Evolutionary conservation across 2,113 vertebrate species (phyloP).

Genomic region (Antechinus stuartii): DNA sequence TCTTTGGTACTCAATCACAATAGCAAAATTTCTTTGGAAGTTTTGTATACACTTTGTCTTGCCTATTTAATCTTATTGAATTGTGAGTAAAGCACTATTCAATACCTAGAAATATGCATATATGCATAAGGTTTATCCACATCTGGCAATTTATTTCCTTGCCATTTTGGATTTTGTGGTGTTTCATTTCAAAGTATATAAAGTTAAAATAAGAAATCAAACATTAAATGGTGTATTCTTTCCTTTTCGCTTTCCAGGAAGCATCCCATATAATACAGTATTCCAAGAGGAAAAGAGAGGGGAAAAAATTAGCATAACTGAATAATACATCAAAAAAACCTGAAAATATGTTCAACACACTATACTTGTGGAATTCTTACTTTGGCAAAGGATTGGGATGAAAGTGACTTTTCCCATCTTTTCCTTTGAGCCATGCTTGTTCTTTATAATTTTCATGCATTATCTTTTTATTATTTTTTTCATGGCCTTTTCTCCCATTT

Average conservation of each 20-base stretch:
- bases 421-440: neutral
- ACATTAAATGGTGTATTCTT: neutral
- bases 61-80: neutral
- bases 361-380: neutral
- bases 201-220: slow-evolving; percentile 56
- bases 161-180: slow-evolving; percentile 22
- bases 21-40: neutral
- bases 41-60: slow-evolving; percentile 41
- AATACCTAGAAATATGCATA: neutral
- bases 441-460: neutral
- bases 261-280: neutral
- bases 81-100: neutral
- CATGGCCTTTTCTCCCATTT: neutral
- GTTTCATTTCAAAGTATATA: slow-evolving; percentile 28
- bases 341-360: neutral
- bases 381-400: neutral
- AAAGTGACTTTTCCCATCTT: neutral
- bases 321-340: neutral
- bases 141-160: slow-evolving; percentile 2
- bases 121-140: neutral
- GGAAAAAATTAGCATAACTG: neutral
- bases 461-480: neutral
- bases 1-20: neutral
- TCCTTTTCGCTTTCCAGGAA: no score
- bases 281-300: neutral